phyloP scores from a whole-genome alignment of 2,888 invertebrate genomes.

The Holacanthella duospinosa region DNA sequence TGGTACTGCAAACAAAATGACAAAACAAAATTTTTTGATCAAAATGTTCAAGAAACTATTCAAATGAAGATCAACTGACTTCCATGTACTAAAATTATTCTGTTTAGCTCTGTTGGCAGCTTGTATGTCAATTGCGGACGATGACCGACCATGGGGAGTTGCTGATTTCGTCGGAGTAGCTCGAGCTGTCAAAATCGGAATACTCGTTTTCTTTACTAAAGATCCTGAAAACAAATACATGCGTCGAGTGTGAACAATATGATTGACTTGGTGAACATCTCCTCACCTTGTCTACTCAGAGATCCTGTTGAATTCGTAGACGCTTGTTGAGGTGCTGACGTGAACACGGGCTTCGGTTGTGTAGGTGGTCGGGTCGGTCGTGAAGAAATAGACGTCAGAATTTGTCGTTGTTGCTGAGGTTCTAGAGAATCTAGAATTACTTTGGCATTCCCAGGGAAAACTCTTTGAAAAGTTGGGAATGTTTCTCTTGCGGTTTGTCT shows the following conservation, averaged over 20 bases:
- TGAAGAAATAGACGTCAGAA: slow-evolving; percentile 41
- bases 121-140: slow-evolving; percentile 86
- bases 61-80: slow-evolving; percentile 17
- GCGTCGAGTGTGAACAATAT: too few relatives aligned
- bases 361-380: slow-evolving; percentile 36
- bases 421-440: slow-evolving; percentile 71
- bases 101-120: slow-evolving; percentile 73
- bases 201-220: slow-evolving; percentile 35
- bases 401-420: slow-evolving; percentile 56
- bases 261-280: neutral
- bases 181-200: slow-evolving; percentile 38
- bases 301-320: slow-evolving; percentile 38
- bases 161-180: slow-evolving; percentile 29
- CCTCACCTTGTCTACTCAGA: slow-evolving; percentile 34
- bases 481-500: slow-evolving; percentile 58
- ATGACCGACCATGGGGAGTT: slow-evolving; percentile 52
- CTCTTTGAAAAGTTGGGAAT: slow-evolving; percentile 26
- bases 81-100: slow-evolving; percentile 34
- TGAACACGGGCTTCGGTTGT: slow-evolving; percentile 21
- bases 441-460: slow-evolving; percentile 80
- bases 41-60: neutral
- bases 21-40: neutral
- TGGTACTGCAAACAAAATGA: neutral
- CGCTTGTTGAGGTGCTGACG: slow-evolving; percentile 16
- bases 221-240: slow-evolving; percentile 20